Base-by-base conservation (phyloP, 1,140 invertebrate species). In the Periplaneta americana region DNA sequence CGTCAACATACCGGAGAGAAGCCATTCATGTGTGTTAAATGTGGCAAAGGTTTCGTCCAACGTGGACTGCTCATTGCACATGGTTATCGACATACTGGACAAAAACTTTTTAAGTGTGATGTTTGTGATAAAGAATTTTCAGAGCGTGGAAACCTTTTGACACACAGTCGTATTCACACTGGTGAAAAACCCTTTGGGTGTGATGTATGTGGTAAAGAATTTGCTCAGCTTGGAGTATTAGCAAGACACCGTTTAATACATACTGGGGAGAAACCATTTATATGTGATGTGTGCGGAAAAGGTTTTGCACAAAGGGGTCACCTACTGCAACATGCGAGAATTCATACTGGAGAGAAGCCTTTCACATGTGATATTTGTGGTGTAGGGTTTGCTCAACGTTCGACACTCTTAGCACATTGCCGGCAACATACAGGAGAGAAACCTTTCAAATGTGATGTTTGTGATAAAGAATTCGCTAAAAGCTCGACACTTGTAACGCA, bases 121-220 rank as follows among this genome's bases (percentile, higher is more conserved):
- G 92, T 95, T 1, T 97, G 96, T 85, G 93, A 93, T 22, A 96
- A 91, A 74, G 85, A 87, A 0, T 91, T 92, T 11, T 90, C 90
- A 0, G 92, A 93, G 83, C 94, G 95, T 88, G 93, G 95, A 0
- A 96, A 96, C 17, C 86, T 97, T 13, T 95, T 93, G 39, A 97
- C 97, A 88, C 96, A 96, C 85, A 88, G 95, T 78, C 88, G 95
- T 18, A 96, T 95, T 31, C 95, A 96, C 86, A 93, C 87, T 84
- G 93, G 33, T 89, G 87, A 88, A 15, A 90, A 91, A 81, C 91
- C 91, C 0, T 90, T 87, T 81, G 86, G 89, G 2, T n/a, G n/a
- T n/a, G n/a, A n/a, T n/a, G n/a, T n/a, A n/a, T n/a, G n/a, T n/a
- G n/a, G n/a, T n/a, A n/a, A n/a, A n/a, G n/a, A n/a, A n/a, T n/a